Evolutionary conservation across 2,113 vertebrate species (phyloP).

Genomic region (Lanius collurio): DNA sequence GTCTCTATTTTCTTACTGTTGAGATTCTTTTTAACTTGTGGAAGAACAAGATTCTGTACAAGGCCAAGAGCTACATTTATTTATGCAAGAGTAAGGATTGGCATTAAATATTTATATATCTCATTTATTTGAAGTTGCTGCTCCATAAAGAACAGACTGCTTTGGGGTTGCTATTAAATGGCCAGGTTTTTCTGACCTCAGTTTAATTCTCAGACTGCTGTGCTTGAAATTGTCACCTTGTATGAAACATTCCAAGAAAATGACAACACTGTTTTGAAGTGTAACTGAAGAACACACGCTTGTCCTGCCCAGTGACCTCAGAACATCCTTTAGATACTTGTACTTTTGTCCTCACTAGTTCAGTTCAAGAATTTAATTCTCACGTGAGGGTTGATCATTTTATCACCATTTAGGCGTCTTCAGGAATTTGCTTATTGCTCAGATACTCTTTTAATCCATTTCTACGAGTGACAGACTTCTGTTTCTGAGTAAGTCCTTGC

Average conservation of each 20-base stretch:
- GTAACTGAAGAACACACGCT: neutral
- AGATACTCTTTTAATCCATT: neutral
- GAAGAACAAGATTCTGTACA: neutral
- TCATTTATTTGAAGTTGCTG: neutral
- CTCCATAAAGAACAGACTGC: neutral
- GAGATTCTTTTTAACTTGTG: neutral
- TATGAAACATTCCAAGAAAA: constrained; percentile 23
- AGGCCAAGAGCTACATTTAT: neutral
- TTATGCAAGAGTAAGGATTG: neutral
- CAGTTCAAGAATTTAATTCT: neutral
- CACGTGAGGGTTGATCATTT: neutral
- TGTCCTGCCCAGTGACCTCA: neutral
- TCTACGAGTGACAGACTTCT: neutral
- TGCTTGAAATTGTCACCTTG: constrained; percentile 3
- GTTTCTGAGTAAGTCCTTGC: neutral
- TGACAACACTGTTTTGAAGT: neutral
- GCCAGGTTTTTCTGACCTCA: constrained; percentile 9
- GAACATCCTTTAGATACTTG: neutral
- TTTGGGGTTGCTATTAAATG: neutral
- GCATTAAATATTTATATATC: neutral
- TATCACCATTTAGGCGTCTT: neutral
- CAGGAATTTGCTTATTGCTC: neutral
- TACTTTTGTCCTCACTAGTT: neutral
- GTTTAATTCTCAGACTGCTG: neutral
- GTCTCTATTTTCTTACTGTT: neutral